Conservation (phyloP, 1,140 invertebrate species). For the Ceratosolen solmsi region DNA sequence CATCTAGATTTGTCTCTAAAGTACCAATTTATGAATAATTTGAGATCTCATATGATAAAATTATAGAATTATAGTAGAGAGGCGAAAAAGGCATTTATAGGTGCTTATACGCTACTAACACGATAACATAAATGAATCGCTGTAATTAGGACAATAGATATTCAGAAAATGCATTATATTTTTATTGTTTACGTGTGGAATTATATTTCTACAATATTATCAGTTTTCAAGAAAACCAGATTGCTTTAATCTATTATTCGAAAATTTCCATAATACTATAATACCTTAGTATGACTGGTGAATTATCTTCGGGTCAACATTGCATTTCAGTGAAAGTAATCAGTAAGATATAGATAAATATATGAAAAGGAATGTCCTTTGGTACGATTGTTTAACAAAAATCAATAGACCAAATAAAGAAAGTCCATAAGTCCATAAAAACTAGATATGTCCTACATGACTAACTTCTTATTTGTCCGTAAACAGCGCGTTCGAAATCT, state of each 20-base stretch:
- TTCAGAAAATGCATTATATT: neutral
- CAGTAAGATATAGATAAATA: conserved; percentile 16
- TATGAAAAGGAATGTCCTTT: neutral
- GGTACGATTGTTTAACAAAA: neutral
- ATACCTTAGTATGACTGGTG: neutral
- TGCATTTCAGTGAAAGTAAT: neutral
- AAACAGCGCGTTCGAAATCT: neutral
- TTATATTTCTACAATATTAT: neutral
- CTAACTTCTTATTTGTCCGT: neutral
- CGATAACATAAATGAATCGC: too few relatives aligned
- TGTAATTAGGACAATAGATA: too few relatives aligned
- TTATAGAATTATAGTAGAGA: too few relatives aligned
- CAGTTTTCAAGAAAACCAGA: neutral
- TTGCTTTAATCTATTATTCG: neutral
- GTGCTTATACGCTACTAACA: too few relatives aligned
- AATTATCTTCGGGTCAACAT: neutral
- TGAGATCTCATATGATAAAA: too few relatives aligned
- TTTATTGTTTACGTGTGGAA: neutral
- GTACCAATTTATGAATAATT: too few relatives aligned
- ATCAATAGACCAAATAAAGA: conserved; percentile 4
- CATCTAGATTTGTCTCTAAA: too few relatives aligned
- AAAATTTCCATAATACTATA: neutral
- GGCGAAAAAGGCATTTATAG: too few relatives aligned
- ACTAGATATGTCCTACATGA: neutral
- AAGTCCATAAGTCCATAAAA: neutral